Conservation (phyloP, 2,888 invertebrate genomes). For the Megastigmus dorsalis region DNA sequence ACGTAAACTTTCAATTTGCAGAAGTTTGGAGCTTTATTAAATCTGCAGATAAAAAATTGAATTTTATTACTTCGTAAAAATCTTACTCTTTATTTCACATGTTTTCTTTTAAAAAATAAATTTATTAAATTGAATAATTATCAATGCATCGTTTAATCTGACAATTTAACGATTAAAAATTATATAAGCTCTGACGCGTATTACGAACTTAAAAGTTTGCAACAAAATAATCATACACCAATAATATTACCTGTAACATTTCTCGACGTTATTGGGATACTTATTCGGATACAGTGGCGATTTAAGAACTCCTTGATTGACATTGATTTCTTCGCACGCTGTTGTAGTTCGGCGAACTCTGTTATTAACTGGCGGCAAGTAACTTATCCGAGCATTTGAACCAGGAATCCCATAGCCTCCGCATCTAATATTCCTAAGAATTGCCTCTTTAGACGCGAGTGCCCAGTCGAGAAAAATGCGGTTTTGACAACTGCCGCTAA, state of each 20-base stretch:
- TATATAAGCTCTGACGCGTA: no score
- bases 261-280: conserved; percentile 73
- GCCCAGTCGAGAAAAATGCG: conserved; percentile 64
- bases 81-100: no score
- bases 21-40: conserved; percentile 70
- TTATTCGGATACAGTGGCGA: conserved; percentile 74
- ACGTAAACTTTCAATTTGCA: conserved; percentile 73
- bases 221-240: background rate
- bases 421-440: conserved; percentile 61
- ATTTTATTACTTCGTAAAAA: no score
- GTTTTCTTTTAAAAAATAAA: background rate
- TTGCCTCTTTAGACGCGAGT: conserved; percentile 62
- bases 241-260: conserved; percentile 74
- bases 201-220: no score
- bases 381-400: background rate
- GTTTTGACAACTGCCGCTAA: conserved; percentile 58
- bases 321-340: conserved; percentile 67
- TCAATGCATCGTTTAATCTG: no score
- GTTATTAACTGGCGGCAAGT: background rate
- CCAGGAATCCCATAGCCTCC: conserved; percentile 18
- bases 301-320: conserved; percentile 71
- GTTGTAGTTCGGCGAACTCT: background rate
- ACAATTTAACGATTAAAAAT: no score
- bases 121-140: no score
- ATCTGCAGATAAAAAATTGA: conserved; percentile 64